A percentile compares a stretch with the other conserved stretches of the same genome.
These are phyloP conservation scores for Xiphophorus hellerii DNA, from an alignment of 2,113 vertebrate species.

Conservation along the genomic window DNA sequence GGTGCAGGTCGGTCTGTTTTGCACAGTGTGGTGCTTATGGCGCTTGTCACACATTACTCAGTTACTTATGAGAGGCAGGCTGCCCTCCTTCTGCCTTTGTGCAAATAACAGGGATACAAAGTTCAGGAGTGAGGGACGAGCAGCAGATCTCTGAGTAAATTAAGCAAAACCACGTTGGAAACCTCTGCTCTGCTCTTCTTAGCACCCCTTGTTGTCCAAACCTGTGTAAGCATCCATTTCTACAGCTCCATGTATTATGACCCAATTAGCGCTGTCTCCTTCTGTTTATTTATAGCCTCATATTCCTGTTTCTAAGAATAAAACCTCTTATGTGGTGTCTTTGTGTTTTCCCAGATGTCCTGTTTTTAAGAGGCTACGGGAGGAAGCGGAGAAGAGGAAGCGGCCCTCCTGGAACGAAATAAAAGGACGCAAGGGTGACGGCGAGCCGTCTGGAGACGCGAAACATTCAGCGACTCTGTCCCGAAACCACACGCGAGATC, in stretches of 20 bases:
- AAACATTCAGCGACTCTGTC: slow-evolving; percentile 64
- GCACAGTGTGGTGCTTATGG: slow-evolving; percentile 45
- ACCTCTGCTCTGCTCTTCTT: slow-evolving; percentile 63
- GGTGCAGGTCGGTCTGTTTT: slow-evolving; percentile 43
- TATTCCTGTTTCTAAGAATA: slow-evolving; percentile 11
- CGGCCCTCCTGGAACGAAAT: slow-evolving; percentile 80
- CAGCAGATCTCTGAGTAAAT: slow-evolving; percentile 49
- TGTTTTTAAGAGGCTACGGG: slow-evolving; percentile 84
- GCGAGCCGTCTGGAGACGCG: slow-evolving; percentile 73
- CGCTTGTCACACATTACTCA: slow-evolving; percentile 41
- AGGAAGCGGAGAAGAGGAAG: slow-evolving; percentile 84
- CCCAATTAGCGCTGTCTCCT: not conserved
- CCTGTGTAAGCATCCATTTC: not conserved
- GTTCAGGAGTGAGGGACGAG: slow-evolving; percentile 58
- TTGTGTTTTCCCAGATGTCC: slow-evolving; percentile 80
- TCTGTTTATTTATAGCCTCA: slow-evolving; percentile 3
- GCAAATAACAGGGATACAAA: slow-evolving; percentile 70
- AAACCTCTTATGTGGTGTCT: slow-evolving; percentile 4
- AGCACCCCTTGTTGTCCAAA: not conserved
- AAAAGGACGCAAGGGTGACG: slow-evolving; percentile 76
- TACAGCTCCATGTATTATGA: not conserved
- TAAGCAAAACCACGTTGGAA: slow-evolving; percentile 46
- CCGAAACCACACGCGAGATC: slow-evolving; percentile 59
- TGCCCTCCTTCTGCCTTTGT: slow-evolving; percentile 45
- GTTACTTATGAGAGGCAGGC: slow-evolving; percentile 37